Conservation (phyloP, 2,797 vertebrate genomes). For the Chiroxiphia lanceolata region DNA sequence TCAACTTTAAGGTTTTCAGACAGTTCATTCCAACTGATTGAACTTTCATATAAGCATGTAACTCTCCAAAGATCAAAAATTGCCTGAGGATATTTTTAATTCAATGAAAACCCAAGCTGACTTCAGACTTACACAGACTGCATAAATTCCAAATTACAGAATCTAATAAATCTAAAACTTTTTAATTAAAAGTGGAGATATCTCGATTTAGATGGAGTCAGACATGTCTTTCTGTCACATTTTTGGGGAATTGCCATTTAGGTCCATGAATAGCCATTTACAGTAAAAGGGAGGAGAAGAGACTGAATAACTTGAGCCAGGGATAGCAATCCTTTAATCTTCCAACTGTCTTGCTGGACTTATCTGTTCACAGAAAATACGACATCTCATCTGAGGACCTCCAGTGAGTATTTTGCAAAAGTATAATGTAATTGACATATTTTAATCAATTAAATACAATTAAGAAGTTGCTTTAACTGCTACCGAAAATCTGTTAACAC, state of each 20-base stretch:
- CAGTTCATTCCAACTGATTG: conserved; percentile 60
- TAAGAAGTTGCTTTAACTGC: neutral
- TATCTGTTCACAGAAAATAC: neutral
- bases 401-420: neutral
- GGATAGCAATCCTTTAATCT: neutral
- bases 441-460: neutral
- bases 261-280: neutral
- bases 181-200: conserved; percentile 49
- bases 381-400: neutral
- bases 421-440: neutral
- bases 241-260: conserved; percentile 27
- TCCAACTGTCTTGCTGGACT: neutral
- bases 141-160: conserved; percentile 3
- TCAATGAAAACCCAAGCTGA: neutral
- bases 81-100: conserved; percentile 29
- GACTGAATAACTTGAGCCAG: neutral
- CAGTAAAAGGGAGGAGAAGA: neutral
- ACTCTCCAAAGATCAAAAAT: conserved; percentile 19
- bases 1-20: conserved; percentile 46
- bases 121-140: neutral
- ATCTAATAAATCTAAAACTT: conserved; percentile 48
- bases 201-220: neutral
- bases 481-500: neutral
- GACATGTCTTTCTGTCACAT: neutral
- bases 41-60: conserved; percentile 35